Base-by-base conservation (phyloP, 2,888 invertebrate species). In the Aleiodes leptofemur region DNA sequence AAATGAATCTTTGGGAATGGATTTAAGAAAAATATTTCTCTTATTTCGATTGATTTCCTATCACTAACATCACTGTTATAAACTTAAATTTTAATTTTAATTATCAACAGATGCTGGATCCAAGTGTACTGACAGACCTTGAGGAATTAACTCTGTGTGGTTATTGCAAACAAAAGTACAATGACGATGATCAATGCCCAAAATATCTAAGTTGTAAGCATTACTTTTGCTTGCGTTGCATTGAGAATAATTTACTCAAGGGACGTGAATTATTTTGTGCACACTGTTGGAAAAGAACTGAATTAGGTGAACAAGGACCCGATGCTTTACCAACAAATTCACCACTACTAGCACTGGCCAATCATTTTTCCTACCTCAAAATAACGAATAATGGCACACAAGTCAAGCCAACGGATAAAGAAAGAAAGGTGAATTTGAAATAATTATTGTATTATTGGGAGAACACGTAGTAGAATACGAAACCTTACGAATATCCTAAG, bases 91-190 rank as follows among this genome's bases (percentile, higher is more conserved):
- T 50, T 13, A 70, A 61, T 23, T 64, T 66, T 56, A 66, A 70
- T 76, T 69, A 56, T 59, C n/a, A 73, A 57, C 84, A 91, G 90
- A 89, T 89, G 90, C 85, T 93, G 92, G 93, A 93, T 91, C 91
- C 91, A 89, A 90, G 91, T 83, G 91, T 92, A 87, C 91, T 92
- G 87, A 92, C 92, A 84, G 94, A 94, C 90, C 91, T 94, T 88
- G 94, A 94, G 90, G 94, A 94, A 90, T 91, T 95, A 89, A 93
- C 94, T 89, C 90, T 93, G 85, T 94, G 96, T 92, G 93, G 94
- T 86, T 94, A 92, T 88, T 95, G 95, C 91, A 94, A 94, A 90
- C 92, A 93, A 88, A 93, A 93, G 88, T 95, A 94, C 91, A 94
- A 94, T 90, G 94, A 94, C 83, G 91, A 91, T 78, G 94, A 94